Conservation (phyloP, 2,113 vertebrate species). For the Bos taurus region ARS-UCD2.0 NC_037330.1:64105501-64106000, state of each 20-base stretch:
- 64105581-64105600: background rate
- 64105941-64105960: background rate
- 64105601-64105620: background rate
- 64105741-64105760: background rate
- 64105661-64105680: background rate
- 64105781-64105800: background rate
- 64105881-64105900: background rate
- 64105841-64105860: background rate
- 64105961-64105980: background rate
- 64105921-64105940: background rate
- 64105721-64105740: background rate
- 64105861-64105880: background rate
- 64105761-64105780: background rate
- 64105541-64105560: background rate
- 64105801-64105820: background rate
- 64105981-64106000: background rate
- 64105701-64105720: background rate
- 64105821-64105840: background rate
- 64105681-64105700: background rate
- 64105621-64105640: background rate
- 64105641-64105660: background rate
- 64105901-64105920: background rate
- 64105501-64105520: background rate
- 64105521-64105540: background rate
- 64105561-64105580: background rate